A percentile compares a stretch with the other conserved stretches of the same genome.
These are phyloP conservation scores for Protophormia terraenovae DNA, from an alignment of 2,888 invertebrate species.

Conservation along the genomic window DNA sequence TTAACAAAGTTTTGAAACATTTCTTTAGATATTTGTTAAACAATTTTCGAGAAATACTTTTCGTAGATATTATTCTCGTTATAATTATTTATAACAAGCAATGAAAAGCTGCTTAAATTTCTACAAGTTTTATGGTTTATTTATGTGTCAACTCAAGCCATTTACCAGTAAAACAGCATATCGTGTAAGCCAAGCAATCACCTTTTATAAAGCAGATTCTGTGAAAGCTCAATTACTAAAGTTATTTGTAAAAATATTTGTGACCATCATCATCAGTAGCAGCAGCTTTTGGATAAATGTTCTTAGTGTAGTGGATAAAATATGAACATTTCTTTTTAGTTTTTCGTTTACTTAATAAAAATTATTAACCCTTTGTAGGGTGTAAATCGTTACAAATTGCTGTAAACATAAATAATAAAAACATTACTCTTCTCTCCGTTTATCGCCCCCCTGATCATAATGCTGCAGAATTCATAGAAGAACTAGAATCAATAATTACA, in stretches of 20 bases:
- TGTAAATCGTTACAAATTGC: too few species aligned
- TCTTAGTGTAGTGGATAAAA: not conserved
- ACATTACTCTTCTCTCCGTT: too few species aligned
- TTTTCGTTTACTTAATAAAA: constrained; percentile 7
- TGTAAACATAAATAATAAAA: too few species aligned
- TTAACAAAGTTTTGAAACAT: too few species aligned
- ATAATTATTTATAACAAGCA: constrained; percentile 16
- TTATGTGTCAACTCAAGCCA: not conserved
- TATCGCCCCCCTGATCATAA: too few species aligned
- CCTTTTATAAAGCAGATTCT: constrained; percentile 16
- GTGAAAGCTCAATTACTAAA: not conserved
- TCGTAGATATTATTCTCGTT: not conserved
- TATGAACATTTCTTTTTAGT: not conserved
- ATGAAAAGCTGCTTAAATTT: constrained; percentile 36
- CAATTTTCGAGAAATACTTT: too few species aligned
- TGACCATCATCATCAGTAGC: not conserved
- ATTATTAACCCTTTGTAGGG: not conserved
- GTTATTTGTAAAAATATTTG: not conserved
- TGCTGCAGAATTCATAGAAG: too few species aligned
- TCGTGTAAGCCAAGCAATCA: not conserved
- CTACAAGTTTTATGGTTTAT: not conserved
- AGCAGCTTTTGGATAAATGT: not conserved
- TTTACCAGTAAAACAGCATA: not conserved
- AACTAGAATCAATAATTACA: too few species aligned
- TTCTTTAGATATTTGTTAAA: too few species aligned